Evolutionary conservation across 2,113 vertebrate genomes (phyloP), one percentile per base, ranked within the genome.

Genomic region (Galemys pyrenaicus): DNA sequence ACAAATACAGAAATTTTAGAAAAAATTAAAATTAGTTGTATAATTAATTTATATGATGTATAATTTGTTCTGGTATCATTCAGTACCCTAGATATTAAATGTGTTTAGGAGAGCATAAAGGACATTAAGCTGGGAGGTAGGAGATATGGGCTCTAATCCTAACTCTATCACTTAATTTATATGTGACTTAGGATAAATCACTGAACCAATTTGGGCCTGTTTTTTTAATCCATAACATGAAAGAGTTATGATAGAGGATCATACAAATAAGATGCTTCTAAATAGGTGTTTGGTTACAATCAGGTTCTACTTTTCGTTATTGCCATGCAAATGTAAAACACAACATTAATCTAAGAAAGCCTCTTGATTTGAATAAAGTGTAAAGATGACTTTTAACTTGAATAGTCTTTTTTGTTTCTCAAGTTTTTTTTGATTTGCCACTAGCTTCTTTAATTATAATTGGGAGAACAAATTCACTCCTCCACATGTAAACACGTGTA

Each of bases 1-100:
- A 81, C 28, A 62, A 85, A 85, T 86, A 70, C 73, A 92, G 56
- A 92, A 90, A 85, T 51, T 19, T 37, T 32, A 94, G 3, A 20
- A 11, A 44, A 80, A 49, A 39, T 70, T 1, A 84, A 94, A 88
- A 56, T 68, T 44, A 65, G 75, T 82, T 77, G 22, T 71, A 94
- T 67, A 49, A 24, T 56, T 67, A 20, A 70, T 54, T 83, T 91
- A 56, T 26, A 81, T 20, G 85, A 94, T 54, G 4, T 13, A 35
- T 51, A 85, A 84, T 93, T 81, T n/a, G 46, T 81, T 79, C 8
- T 77, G 77, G 13, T 41, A 49, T 64, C 24, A 73, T 56, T 81
- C 28, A 62, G 28, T n/a, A 62, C 8, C 41, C 35, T 32, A 62
- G 19, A 70, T 70, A 22, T 81, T 85, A 67, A 77, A 77, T 54